phyloP scores from a whole-genome alignment of 2,797 vertebrate genomes.

The Trichosurus vulpecula region DNA sequence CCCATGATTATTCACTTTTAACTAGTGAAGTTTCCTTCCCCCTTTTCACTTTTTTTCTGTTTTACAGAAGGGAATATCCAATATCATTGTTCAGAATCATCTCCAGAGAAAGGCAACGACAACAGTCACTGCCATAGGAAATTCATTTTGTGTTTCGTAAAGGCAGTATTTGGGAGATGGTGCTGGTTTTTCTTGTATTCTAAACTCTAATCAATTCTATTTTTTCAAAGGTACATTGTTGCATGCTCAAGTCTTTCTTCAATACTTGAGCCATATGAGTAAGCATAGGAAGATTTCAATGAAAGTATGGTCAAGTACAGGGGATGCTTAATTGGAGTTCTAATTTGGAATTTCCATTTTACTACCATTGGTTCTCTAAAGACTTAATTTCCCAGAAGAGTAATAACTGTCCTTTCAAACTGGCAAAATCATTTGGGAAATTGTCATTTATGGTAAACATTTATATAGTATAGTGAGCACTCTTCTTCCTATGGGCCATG shows the following conservation, averaged over 20 bases:
- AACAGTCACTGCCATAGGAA: background rate
- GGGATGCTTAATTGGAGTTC: background rate
- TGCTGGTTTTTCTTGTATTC: background rate
- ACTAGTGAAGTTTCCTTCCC: background rate
- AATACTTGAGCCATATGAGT: background rate
- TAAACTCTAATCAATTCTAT: background rate
- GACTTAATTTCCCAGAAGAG: background rate
- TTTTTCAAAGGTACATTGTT: background rate
- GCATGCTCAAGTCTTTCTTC: background rate
- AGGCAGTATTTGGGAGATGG: background rate
- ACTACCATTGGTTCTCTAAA: background rate
- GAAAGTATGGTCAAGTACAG: background rate
- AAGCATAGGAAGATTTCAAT: background rate
- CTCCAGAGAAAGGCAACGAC: background rate
- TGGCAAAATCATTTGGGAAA: background rate
- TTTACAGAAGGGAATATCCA: background rate
- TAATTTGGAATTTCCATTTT: background rate
- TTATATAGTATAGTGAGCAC: background rate
- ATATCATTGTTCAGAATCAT: background rate
- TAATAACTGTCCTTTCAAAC: background rate
- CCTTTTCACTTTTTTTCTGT: background rate
- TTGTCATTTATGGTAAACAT: background rate
- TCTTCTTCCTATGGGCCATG: background rate
- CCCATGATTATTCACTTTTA: background rate
- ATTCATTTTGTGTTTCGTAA: background rate